Evolutionary conservation across 2,113 vertebrate species (phyloP).

Genomic region (Notothenia coriiceps): DNA sequence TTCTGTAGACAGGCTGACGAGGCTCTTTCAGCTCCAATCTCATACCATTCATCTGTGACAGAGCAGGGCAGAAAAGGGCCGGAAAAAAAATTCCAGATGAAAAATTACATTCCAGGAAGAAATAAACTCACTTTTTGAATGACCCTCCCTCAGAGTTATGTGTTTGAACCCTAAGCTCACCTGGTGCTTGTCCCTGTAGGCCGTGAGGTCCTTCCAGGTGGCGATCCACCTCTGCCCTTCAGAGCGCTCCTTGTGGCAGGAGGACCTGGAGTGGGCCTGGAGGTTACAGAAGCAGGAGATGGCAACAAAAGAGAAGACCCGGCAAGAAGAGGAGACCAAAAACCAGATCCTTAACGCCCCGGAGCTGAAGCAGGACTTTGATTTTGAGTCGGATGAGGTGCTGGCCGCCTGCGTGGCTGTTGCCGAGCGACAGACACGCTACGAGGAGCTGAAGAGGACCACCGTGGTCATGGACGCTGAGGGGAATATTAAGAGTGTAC

Average conservation of each 20-base stretch:
- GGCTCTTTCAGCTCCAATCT: neutral
- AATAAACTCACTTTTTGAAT: neutral
- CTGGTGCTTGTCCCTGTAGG: slow-evolving; percentile 79
- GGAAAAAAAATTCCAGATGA: neutral
- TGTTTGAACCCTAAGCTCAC: slow-evolving; percentile 18
- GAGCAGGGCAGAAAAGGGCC: neutral
- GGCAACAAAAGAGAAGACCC: slow-evolving; percentile 75
- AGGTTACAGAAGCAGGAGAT: slow-evolving; percentile 85
- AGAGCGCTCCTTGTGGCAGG: slow-evolving; percentile 90
- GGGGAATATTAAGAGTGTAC: slow-evolving; percentile 84
- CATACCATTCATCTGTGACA: neutral
- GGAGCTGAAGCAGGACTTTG: slow-evolving; percentile 91
- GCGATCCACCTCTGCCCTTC: slow-evolving; percentile 91
- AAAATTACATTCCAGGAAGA: neutral
- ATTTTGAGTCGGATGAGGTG: slow-evolving; percentile 97
- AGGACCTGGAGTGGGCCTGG: slow-evolving; percentile 93
- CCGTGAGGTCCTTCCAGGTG: slow-evolving; percentile 93
- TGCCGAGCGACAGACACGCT: slow-evolving; percentile 88
- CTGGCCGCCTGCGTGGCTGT: slow-evolving; percentile 94
- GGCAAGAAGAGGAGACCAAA: slow-evolving; percentile 74
- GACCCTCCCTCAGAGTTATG: neutral
- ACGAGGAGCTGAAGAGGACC: slow-evolving; percentile 80
- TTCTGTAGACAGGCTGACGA: neutral
- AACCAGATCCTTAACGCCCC: slow-evolving; percentile 74
- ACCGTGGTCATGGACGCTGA: slow-evolving; percentile 87